phyloP scores from a whole-genome alignment of 2,888 invertebrate genomes.

The Oasisia sp. region DNA sequence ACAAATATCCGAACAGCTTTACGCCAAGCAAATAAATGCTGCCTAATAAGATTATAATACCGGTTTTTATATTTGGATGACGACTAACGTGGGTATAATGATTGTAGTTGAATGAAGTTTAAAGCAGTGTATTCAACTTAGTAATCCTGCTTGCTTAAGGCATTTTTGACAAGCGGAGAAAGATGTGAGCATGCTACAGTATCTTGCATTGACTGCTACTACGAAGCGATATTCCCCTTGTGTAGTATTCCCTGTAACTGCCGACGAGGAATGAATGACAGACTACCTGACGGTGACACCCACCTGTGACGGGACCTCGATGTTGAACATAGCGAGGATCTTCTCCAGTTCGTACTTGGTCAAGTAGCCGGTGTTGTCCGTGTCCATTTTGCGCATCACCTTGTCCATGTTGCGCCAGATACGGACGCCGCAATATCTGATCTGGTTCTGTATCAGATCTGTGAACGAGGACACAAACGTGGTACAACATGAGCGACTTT shows the following conservation, averaged over 20 bases:
- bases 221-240: too few relatives aligned
- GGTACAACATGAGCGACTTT: background rate
- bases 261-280: background rate
- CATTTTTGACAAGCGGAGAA: too few relatives aligned
- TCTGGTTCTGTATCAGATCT: conserved; percentile 54
- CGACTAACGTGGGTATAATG: too few relatives aligned
- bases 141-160: too few relatives aligned
- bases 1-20: too few relatives aligned
- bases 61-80: too few relatives aligned
- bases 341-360: conserved; percentile 60
- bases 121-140: too few relatives aligned
- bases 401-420: conserved; percentile 17
- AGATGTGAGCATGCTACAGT: too few relatives aligned
- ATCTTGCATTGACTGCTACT: too few relatives aligned
- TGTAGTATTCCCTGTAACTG: background rate
- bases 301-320: conserved; percentile 58
- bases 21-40: too few relatives aligned
- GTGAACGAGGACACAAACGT: background rate
- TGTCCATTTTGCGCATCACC: conserved; percentile 47
- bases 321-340: conserved; percentile 56
- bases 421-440: conserved; percentile 53
- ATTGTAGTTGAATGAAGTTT: too few relatives aligned
- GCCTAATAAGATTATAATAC: too few relatives aligned
- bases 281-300: conserved; percentile 19
- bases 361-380: conserved; percentile 47